phyloP scores from a whole-genome alignment of 2,888 invertebrate species.

The Megamerina dolium region DNA sequence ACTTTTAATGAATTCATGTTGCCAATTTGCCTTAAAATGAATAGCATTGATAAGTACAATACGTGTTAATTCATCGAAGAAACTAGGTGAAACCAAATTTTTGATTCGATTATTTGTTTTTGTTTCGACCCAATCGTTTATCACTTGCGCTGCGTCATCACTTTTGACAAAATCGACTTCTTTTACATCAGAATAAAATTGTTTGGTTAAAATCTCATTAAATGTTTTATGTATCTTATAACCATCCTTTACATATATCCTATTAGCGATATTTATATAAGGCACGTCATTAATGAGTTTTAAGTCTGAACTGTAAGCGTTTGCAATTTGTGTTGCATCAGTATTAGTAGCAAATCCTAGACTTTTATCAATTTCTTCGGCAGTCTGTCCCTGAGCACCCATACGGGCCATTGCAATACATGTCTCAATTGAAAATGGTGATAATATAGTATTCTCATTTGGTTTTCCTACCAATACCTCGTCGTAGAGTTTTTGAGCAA shows the following conservation, averaged over 20 bases:
- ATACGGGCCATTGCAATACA: conserved; percentile 66
- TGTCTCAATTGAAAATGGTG: conserved; percentile 70
- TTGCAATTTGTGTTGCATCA: conserved; percentile 28
- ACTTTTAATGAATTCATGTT: conserved; percentile 58
- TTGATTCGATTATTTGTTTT: conserved; percentile 80
- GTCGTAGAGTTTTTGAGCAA: conserved; percentile 27
- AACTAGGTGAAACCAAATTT: conserved; percentile 59
- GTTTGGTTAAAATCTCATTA: conserved; percentile 54
- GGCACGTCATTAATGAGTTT: conserved; percentile 4
- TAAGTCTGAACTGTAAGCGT: conserved; percentile 34
- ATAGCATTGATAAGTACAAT: conserved; percentile 77
- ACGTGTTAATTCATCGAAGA: conserved; percentile 54
- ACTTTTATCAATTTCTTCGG: conserved; percentile 55
- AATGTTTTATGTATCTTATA: conserved; percentile 55
- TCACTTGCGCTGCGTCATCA: conserved; percentile 52
- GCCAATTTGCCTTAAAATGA: conserved; percentile 80
- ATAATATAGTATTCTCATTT: conserved; percentile 62
- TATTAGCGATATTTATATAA: conserved; percentile 60
- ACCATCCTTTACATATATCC: conserved; percentile 60
- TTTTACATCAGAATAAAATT: conserved; percentile 62
- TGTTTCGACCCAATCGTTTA: conserved; percentile 76
- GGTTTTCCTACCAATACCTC: conserved; percentile 39
- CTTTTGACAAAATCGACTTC: conserved; percentile 57
- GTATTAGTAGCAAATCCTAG: conserved; percentile 51
- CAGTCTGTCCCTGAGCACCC: conserved; percentile 61